Conservation (phyloP, 1,140 invertebrate genomes). For the Kradibia gibbosae region DNA sequence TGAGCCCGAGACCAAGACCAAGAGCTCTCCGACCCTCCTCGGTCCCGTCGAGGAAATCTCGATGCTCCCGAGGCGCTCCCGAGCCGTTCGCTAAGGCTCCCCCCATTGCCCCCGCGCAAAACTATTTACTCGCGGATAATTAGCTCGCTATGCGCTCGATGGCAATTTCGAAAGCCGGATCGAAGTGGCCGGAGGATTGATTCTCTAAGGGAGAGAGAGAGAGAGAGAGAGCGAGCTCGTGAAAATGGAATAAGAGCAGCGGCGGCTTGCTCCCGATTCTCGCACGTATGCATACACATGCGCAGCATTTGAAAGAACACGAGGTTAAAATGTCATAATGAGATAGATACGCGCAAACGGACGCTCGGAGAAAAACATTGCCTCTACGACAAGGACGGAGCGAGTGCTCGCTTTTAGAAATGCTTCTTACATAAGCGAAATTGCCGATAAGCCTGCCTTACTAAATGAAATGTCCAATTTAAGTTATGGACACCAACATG, state of each 20-base stretch:
- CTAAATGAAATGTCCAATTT: background rate
- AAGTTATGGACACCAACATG: too few relatives aligned
- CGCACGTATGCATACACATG: too few relatives aligned
- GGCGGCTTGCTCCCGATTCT: background rate
- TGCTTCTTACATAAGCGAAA: conserved; percentile 8
- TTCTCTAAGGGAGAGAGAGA: background rate
- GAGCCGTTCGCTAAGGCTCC: too few relatives aligned
- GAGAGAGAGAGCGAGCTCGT: background rate
- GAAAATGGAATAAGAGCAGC: conserved; percentile 11
- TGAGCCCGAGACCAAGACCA: too few relatives aligned
- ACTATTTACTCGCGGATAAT: too few relatives aligned
- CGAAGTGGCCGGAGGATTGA: too few relatives aligned
- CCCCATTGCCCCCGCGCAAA: too few relatives aligned
- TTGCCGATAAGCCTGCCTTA: background rate
- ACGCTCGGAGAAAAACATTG: conserved; percentile 4
- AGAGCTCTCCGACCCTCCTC: too few relatives aligned
- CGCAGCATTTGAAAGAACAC: background rate
- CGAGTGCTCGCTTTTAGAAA: conserved; percentile 2
- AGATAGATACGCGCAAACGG: conserved; percentile 24
- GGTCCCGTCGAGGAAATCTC: too few relatives aligned
- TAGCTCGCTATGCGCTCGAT: too few relatives aligned
- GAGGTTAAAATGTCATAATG: conserved; percentile 39
- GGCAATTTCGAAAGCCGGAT: too few relatives aligned
- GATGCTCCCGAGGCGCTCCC: too few relatives aligned
- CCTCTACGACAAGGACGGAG: background rate